These are phyloP conservation scores for Apogon talboti DNA, from an alignment of 2,797 vertebrate species.

Conservation along the genomic window DNA sequence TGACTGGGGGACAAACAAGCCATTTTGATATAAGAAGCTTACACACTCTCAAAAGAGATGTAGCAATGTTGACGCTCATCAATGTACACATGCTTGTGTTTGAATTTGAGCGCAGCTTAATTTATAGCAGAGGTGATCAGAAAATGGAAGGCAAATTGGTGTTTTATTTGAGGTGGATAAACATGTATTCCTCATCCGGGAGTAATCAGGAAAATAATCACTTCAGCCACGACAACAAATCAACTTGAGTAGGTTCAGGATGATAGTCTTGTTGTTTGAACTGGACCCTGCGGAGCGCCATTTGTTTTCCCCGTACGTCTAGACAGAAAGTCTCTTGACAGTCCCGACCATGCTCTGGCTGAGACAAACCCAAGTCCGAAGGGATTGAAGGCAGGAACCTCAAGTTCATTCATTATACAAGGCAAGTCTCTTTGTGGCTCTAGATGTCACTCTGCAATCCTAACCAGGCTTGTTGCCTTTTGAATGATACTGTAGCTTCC, in stretches of 20 bases:
- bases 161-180: slow-evolving; percentile 72
- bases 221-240: slow-evolving; percentile 54
- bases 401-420: slow-evolving; percentile 73
- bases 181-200: slow-evolving; percentile 63
- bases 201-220: slow-evolving; percentile 72
- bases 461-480: slow-evolving; percentile 44
- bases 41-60: slow-evolving; percentile 75
- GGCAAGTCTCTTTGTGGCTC: slow-evolving; percentile 45
- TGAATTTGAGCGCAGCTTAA: slow-evolving; percentile 61
- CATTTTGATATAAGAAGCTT: slow-evolving; percentile 80
- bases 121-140: slow-evolving; percentile 68
- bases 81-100: slow-evolving; percentile 52
- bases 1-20: slow-evolving; percentile 78
- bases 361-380: slow-evolving; percentile 56
- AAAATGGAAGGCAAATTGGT: slow-evolving; percentile 64
- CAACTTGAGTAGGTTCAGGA: slow-evolving; percentile 45
- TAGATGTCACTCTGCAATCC: slow-evolving; percentile 55
- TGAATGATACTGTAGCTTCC: slow-evolving; percentile 68
- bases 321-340: slow-evolving; percentile 61
- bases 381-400: slow-evolving; percentile 55
- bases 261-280: slow-evolving; percentile 59
- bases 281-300: slow-evolving; percentile 49
- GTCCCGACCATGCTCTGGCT: slow-evolving; percentile 41
- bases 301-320: slow-evolving; percentile 50
- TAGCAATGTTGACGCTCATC: slow-evolving; percentile 59